Evolutionary conservation across 1,140 invertebrate species (phyloP), one percentile per base, ranked within the genome.

Genomic region (Agraylea sexmaculata): DNA sequence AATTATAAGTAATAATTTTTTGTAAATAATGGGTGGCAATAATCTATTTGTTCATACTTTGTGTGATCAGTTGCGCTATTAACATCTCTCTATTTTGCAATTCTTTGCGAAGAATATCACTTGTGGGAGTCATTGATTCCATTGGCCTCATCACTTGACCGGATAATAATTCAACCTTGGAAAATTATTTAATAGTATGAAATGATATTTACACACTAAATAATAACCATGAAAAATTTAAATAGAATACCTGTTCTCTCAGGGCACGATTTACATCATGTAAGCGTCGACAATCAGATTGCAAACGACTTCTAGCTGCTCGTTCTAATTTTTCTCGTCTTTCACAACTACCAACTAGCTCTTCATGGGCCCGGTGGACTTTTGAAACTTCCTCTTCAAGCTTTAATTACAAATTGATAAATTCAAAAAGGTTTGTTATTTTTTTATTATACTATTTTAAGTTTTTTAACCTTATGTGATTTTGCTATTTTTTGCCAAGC

Each of bases 341-440:
- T 53, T 92, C 85, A 36, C 86, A 87, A 1, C 85, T 83, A 12
- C 82, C 77, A 1, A 89, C 83, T 17, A 95, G 60, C 46, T 87
- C 83, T 54, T 93, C 84, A 51, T 94, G 87, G 0, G 82, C 81
- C 29, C 80, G 72, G 46, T 91, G 85, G 1, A 96, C 79, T 57
- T 90, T 90, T 19, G 83, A 71, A 43, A 94, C 82, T 64, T 94
- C 90, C 51, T 85, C 72, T 56, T 94, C 90, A 52, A 93, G 67
- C 76, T 87, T 49, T 31, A 53, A 51, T 30, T 6, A 27, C 16
- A 31, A 21, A 13, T 40, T 48, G 32, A 40, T 15, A 37, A 31
- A 32, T n/a, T 32, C 13, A 13, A 7, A 10, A 10, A 32, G 7
- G 15, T 32, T 32, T 32, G 30, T n/a, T 10, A 16, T 32, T 32